Percentiles rank a stretch among this genome's conserved stretches.
Conservation (phyloP, 2,888 invertebrate species). For the Xestia rhomboidea region DNA sequence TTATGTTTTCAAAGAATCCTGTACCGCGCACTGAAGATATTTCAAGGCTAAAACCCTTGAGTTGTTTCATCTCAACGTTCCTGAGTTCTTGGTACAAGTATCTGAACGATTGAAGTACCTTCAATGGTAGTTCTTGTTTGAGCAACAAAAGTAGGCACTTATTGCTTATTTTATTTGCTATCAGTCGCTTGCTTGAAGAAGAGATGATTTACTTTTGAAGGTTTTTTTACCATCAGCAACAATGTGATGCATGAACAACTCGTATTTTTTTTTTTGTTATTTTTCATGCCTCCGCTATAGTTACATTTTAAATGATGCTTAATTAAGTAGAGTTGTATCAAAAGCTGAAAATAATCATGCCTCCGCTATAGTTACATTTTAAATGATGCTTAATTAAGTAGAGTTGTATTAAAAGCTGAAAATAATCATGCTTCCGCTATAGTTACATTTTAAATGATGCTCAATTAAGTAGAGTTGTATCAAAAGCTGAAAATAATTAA, state of each 20-base stretch:
- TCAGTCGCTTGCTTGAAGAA: background rate
- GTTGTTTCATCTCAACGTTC: background rate
- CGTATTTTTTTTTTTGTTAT: background rate
- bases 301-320: too few species aligned
- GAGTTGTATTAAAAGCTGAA: too few species aligned
- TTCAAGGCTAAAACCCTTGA: background rate
- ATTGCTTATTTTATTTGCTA: constrained; percentile 6
- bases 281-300: too few species aligned
- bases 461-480: too few species aligned
- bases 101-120: constrained; percentile 18
- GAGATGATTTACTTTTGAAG: background rate
- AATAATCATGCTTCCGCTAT: too few species aligned
- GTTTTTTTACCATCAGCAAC: background rate
- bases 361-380: too few species aligned
- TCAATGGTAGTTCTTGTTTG: constrained; percentile 24
- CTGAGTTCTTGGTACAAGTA: constrained; percentile 2
- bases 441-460: too few species aligned
- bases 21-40: background rate
- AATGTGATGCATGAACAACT: background rate
- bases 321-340: too few species aligned
- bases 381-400: too few species aligned
- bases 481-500: too few species aligned
- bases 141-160: constrained; percentile 12
- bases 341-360: too few species aligned
- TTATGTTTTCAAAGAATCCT: background rate